These are phyloP conservation scores for Mastigias papua DNA, from an alignment of 30 jellyfish, hydroid and myxozoan genomes.

Conservation along the genomic window DNA sequence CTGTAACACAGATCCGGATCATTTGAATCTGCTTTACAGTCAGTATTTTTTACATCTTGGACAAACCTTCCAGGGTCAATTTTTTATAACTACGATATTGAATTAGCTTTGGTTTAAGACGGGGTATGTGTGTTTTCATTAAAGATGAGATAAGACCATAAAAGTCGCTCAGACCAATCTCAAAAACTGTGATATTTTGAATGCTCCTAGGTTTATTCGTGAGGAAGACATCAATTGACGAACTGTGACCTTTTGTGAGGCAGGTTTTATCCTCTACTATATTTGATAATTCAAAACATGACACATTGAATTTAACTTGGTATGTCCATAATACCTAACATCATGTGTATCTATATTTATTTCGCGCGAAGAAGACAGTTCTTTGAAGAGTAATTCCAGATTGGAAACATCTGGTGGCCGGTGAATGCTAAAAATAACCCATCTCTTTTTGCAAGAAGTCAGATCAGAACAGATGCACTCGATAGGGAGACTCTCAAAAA, in stretches of 20 bases:
- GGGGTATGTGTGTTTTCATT: slow-evolving; percentile 57
- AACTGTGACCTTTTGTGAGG: slow-evolving; percentile 20
- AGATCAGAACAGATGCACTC: no score
- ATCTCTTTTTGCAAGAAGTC: slow-evolving; percentile 18
- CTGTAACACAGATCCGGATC: slow-evolving; percentile 27
- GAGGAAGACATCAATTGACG: slow-evolving; percentile 41
- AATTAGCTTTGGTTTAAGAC: slow-evolving; percentile 50
- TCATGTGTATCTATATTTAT: slow-evolving; percentile 3
- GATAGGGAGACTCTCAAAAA: slow-evolving; percentile 19
- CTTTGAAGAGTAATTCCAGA: slow-evolving; percentile 27
- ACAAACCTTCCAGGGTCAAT: slow-evolving; percentile 29
- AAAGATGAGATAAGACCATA: slow-evolving; percentile 41
- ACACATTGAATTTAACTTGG: slow-evolving; percentile 36
- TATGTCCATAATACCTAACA: no score
- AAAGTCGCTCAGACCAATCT: slow-evolving; percentile 50
- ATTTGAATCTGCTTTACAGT: slow-evolving; percentile 25
- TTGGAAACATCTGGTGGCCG: slow-evolving; percentile 37
- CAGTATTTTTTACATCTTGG: slow-evolving; percentile 58
- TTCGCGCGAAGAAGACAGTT: slow-evolving; percentile 12
- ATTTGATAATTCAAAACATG: slow-evolving; percentile 56
- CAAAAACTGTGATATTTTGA: slow-evolving; percentile 45
- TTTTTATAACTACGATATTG: no score
- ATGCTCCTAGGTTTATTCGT: slow-evolving; percentile 27
- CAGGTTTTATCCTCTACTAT: slow-evolving; percentile 45
- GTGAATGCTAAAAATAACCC: slow-evolving; percentile 34